phyloP scores from a whole-genome alignment of 2,113 vertebrate genomes.

The Xiphias gladius region DNA sequence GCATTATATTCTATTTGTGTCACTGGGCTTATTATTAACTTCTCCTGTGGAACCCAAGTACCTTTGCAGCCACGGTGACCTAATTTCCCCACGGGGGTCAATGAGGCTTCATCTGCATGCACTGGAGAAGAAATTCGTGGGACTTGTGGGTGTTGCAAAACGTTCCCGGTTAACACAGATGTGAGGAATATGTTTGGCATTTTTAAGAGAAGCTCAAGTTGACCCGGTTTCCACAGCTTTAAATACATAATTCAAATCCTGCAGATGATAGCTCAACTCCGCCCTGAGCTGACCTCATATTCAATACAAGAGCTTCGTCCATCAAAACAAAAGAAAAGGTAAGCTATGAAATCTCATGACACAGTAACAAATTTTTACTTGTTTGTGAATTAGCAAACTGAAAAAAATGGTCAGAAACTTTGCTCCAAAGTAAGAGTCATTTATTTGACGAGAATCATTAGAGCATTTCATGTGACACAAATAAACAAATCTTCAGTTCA shows the following conservation, averaged over 20 bases:
- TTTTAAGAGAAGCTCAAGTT: conserved; percentile 17
- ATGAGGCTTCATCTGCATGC: neutral
- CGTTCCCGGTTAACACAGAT: neutral
- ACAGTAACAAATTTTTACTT: neutral
- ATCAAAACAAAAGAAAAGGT: neutral
- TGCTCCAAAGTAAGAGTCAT: conserved; percentile 53
- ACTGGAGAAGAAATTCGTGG: neutral
- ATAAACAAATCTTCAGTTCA: conserved; percentile 37
- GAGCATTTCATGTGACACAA: conserved; percentile 49
- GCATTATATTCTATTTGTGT: neutral
- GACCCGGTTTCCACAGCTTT: neutral
- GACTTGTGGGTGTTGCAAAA: neutral
- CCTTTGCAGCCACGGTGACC: neutral
- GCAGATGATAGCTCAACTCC: neutral
- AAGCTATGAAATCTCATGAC: neutral
- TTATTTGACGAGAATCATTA: conserved; percentile 61
- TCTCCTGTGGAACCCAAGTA: neutral
- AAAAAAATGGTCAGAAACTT: conserved; percentile 4
- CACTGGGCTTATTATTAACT: neutral
- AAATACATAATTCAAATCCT: neutral
- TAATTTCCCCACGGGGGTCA: neutral
- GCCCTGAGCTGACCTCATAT: neutral
- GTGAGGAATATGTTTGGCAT: neutral
- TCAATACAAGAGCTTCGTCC: neutral
- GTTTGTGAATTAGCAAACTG: conserved; percentile 16